A percentile compares a stretch with the other conserved stretches of the same genome.
These are phyloP conservation scores for Rhogogaster chlorosoma DNA, from an alignment of 2,888 invertebrate genomes.

Conservation along the genomic window DNA sequence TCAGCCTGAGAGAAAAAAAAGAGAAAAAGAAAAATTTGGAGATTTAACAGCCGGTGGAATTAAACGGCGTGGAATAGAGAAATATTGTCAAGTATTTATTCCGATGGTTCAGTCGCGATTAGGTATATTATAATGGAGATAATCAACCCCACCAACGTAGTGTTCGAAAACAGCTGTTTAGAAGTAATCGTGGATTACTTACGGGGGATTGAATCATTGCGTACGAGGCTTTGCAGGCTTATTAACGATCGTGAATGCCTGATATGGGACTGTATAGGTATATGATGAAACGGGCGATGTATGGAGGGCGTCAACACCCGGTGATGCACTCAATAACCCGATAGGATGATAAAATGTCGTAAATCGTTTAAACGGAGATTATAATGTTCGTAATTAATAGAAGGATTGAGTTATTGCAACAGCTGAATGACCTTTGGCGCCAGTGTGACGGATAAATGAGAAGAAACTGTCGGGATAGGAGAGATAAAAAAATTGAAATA, in stretches of 20 bases:
- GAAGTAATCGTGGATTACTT: neutral
- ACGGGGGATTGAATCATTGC: too few species aligned
- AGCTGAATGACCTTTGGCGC: slow-evolving; percentile 49
- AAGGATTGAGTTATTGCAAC: slow-evolving; percentile 47
- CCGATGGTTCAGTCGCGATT: neutral
- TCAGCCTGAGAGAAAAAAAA: neutral
- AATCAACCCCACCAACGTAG: neutral
- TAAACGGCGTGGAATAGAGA: neutral
- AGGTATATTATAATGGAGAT: neutral
- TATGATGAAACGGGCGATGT: neutral
- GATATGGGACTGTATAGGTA: neutral
- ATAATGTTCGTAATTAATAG: slow-evolving; percentile 42
- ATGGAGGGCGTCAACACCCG: neutral
- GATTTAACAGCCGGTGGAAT: neutral
- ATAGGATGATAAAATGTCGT: slow-evolving; percentile 23
- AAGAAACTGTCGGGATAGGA: neutral
- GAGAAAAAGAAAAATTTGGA: neutral
- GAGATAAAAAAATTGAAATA: neutral
- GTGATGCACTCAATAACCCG: neutral
- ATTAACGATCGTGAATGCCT: neutral
- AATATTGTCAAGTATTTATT: neutral
- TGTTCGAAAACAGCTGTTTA: neutral
- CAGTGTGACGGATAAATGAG: neutral
- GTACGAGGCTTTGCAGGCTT: too few species aligned
- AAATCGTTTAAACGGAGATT: slow-evolving; percentile 44